These are phyloP conservation scores for Aurelia sp. DNA, from an alignment of 30 jellyfish, hydroid and myxozoan species.

Conservation along the genomic window DNA sequence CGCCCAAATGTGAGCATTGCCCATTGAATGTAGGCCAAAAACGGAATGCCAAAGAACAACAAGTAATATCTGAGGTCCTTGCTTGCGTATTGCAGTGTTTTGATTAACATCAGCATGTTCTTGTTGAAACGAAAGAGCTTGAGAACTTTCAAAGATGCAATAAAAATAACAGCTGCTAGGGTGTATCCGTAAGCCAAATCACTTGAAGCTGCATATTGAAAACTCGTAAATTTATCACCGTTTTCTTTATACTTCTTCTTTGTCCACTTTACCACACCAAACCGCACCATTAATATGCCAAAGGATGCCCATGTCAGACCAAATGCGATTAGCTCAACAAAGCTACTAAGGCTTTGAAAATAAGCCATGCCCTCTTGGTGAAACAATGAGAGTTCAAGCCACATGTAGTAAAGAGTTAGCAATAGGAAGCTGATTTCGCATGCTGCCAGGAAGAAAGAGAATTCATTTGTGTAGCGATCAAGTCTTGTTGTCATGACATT, in stretches of 20 bases:
- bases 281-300: conserved; percentile 64
- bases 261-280: conserved; percentile 71
- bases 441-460: conserved; percentile 73
- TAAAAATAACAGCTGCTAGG: conserved; percentile 59
- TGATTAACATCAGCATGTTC: conserved; percentile 60
- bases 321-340: conserved; percentile 62
- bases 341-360: conserved; percentile 49
- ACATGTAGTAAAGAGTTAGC: conserved; percentile 66
- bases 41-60: conserved; percentile 42
- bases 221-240: conserved; percentile 54
- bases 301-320: conserved; percentile 66
- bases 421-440: conserved; percentile 77
- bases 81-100: conserved; percentile 44
- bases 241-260: conserved; percentile 38
- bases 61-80: conserved; percentile 28
- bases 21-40: conserved; percentile 48
- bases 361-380: conserved; percentile 36
- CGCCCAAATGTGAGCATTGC: conserved; percentile 63
- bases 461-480: conserved; percentile 73
- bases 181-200: conserved; percentile 71
- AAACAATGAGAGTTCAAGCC: conserved; percentile 45
- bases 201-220: conserved; percentile 79
- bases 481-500: conserved; percentile 66
- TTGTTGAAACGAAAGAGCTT: conserved; percentile 79
- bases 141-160: conserved; percentile 62